Conservation (phyloP, 2,888 invertebrate species). For the Microdon myrmicae region DNA sequence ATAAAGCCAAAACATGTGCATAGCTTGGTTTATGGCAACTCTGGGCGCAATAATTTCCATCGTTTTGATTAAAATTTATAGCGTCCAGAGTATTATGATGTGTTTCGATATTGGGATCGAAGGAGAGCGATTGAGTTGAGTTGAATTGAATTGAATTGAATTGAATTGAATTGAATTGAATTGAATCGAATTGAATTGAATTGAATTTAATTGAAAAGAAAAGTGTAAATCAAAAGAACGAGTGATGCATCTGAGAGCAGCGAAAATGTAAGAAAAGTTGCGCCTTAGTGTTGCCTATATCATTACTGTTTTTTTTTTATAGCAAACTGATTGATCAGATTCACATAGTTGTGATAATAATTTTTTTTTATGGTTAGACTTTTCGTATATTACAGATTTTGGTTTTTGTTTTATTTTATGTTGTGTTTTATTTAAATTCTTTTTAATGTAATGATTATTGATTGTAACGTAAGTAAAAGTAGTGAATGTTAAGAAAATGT, state of each 20-base stretch:
- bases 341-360: too few species aligned
- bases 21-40: conserved; percentile 30
- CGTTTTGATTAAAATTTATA: not conserved
- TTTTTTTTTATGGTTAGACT: not conserved
- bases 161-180: conserved; percentile 8
- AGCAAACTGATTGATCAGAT: conserved; percentile 30
- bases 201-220: not conserved
- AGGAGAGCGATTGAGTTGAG: too few species aligned
- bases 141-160: too few species aligned
- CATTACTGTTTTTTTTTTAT: conserved; percentile 25
- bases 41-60: conserved; percentile 33
- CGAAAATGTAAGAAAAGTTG: conserved; percentile 35
- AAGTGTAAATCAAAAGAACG: conserved; percentile 3
- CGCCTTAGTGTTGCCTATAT: conserved; percentile 26
- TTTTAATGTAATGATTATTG: conserved; percentile 33
- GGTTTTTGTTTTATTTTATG: conserved; percentile 20
- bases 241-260: conserved; percentile 43
- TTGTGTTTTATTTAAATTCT: conserved; percentile 19
- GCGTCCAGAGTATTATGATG: conserved; percentile 27
- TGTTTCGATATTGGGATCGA: conserved; percentile 28
- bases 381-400: conserved; percentile 8
- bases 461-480: conserved; percentile 6
- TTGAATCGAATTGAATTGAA: conserved; percentile 3
- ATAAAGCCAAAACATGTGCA: conserved; percentile 50
- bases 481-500: conserved; percentile 41